Evolutionary conservation across 2,888 invertebrate species (phyloP).

Genomic region (Yponomeuta sedellus): DNA sequence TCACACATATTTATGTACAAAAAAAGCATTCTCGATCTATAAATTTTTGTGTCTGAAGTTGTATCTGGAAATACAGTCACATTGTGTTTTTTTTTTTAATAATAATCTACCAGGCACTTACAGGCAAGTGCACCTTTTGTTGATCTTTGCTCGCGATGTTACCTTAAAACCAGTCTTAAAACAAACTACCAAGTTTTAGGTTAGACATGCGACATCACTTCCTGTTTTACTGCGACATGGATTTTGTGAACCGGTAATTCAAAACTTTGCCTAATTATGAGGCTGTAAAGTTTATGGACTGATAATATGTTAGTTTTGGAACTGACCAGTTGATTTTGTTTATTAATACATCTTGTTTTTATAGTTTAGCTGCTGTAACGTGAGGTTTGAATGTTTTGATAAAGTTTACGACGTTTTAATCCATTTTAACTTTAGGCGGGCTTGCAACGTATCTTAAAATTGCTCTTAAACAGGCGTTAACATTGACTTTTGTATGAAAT

Average conservation of each 20-base stretch:
- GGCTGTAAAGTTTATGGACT: constrained; percentile 6
- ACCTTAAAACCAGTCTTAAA: constrained; percentile 9
- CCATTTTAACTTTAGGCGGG: no score
- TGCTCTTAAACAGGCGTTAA: no score
- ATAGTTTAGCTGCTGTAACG: not conserved
- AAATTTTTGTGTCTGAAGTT: no score
- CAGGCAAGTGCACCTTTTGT: not conserved
- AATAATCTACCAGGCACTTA: no score
- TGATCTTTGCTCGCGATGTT: not conserved
- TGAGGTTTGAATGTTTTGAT: not conserved
- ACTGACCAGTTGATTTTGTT: not conserved
- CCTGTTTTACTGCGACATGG: constrained; percentile 5
- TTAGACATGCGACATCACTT: constrained; percentile 10
- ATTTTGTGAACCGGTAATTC: not conserved
- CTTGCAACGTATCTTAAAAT: no score
- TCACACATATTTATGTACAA: no score
- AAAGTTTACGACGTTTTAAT: not conserved
- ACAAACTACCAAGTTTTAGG: constrained; percentile 6
- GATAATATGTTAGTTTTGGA: constrained; percentile 6
- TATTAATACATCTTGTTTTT: not conserved
- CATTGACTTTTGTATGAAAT: no score
- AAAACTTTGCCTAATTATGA: not conserved
- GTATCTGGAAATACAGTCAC: no score
- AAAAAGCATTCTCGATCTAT: no score
- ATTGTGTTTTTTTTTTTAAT: no score